Evolutionary conservation across 2,888 invertebrate species (phyloP), one percentile per base, ranked within the genome.

Genomic region (Amiota minor): DNA sequence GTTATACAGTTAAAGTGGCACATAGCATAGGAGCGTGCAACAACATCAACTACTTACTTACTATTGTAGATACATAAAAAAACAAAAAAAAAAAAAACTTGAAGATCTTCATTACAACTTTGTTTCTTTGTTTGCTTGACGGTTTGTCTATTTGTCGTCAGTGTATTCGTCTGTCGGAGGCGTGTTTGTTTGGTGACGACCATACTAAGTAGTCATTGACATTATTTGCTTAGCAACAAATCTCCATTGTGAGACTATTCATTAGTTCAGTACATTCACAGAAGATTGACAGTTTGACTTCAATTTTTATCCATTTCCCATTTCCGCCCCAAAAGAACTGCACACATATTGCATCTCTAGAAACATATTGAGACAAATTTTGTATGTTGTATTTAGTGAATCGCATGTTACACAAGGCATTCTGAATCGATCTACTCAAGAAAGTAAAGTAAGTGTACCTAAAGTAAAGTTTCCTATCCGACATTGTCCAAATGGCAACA

Each of bases 151-250:
- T n/a, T 4, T 50, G 50, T 50, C 23, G 3, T n/a, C n/a, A n/a
- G 53, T 50, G 1, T 4, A 4, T n/a, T 4, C 4, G 50, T 50
- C 23, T 2, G 23, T 59, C 12, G 59, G n/a, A 12, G 59, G 59
- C 59, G 53, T 59, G 59, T 20, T 12, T 20, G 6, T 59, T 18
- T 9, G 18, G 23, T 20, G 59, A 59, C 59, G 20, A 12, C 18
- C 16, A 16, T 65, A 49, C 65, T 59, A 23, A 18, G 64, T 55
- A 20, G 18, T 35, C 23, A 59, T 83, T 83, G 83, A 83, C 83
- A 85, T 83, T 83, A 84, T 83, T 83, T 78, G 85, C 80, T 53
- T 53, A 35, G 65, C 65, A 18, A 18, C 49, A 47, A 47, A 20
- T 16, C n/a, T n/a, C 20, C 10, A 18, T 47, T 45, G 65, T 65